Percentiles rank a stretch among this genome's conserved stretches.
These are phyloP conservation scores for Phaonia tiefii DNA, from an alignment of 2,888 invertebrate genomes.

Conservation along the genomic window DNA sequence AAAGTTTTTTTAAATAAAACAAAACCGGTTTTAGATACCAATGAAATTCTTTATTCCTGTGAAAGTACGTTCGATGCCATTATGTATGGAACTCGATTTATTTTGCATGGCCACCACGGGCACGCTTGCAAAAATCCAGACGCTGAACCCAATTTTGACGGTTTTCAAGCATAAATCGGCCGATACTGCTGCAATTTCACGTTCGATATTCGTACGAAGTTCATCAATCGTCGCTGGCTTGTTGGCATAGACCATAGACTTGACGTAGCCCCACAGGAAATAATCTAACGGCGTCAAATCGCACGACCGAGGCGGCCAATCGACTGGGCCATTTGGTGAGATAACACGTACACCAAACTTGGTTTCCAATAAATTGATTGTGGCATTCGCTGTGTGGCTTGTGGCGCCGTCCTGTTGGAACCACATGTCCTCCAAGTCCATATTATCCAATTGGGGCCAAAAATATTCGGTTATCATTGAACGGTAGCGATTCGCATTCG, in stretches of 20 bases:
- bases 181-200: neutral
- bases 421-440: too few relatives aligned
- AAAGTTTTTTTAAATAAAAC: too few relatives aligned
- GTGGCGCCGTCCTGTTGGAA: too few relatives aligned
- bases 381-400: neutral
- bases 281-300: neutral
- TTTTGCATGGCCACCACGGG: neutral
- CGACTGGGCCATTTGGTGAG: neutral
- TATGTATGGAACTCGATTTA: neutral
- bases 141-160: neutral
- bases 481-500: too few relatives aligned
- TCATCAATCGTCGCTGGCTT: neutral
- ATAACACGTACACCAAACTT: neutral
- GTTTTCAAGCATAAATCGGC: neutral
- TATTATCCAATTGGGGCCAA: too few relatives aligned
- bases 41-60: neutral
- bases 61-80: neutral
- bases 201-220: neutral
- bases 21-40: too few relatives aligned
- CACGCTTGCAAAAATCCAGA: neutral
- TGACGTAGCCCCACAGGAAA: neutral
- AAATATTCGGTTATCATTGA: too few relatives aligned
- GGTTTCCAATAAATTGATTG: neutral
- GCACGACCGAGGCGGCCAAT: neutral
- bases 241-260: neutral